phyloP scores from a whole-genome alignment of 2,113 vertebrate genomes.

The Paramisgurnus dabryanus region DNA sequence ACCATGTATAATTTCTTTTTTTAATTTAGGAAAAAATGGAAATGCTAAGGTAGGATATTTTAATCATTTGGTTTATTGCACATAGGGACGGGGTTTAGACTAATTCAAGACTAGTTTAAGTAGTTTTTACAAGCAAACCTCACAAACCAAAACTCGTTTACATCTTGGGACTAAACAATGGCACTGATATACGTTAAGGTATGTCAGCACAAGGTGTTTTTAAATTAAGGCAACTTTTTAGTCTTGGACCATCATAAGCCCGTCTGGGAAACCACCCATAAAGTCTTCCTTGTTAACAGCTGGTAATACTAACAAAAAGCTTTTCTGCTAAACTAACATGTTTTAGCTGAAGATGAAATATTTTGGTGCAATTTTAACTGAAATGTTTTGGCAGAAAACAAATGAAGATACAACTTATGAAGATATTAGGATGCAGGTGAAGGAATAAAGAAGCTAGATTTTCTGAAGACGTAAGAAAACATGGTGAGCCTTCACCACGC shows the following conservation, averaged over 20 bases:
- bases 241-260: no score
- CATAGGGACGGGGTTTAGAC: background rate
- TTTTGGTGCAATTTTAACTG: background rate
- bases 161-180: no score
- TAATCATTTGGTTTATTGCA: background rate
- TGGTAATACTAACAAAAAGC: background rate
- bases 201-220: no score
- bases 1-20: background rate
- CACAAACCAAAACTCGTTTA: no score
- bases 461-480: background rate
- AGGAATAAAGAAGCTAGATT: background rate
- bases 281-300: background rate
- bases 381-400: conserved; percentile 3
- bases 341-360: no score
- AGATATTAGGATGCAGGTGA: background rate
- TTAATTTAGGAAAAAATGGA: background rate
- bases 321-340: no score
- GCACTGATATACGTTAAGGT: no score
- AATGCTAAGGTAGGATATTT: conserved; percentile 1
- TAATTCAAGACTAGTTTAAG: no score
- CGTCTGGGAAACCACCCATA: no score
- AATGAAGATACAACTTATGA: background rate
- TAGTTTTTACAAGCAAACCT: no score
- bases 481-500: background rate
- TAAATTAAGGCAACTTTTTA: no score